Conservation (phyloP, 2,113 vertebrate genomes). For the Tragelaphus strepsiceros region DNA sequence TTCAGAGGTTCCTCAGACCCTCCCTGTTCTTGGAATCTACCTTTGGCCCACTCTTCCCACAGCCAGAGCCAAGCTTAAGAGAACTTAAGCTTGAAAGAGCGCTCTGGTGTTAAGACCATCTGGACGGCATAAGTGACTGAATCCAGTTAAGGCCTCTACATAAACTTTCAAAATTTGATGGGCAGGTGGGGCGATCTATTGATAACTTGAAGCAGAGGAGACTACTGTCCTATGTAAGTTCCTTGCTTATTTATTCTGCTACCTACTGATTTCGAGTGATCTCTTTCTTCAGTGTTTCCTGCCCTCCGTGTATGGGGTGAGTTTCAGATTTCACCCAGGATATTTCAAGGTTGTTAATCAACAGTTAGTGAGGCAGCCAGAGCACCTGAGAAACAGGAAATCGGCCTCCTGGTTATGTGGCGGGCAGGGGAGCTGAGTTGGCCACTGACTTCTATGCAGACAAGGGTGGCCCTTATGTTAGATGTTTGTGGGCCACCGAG, state of each 20-base stretch:
- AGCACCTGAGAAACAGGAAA: background rate
- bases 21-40: background rate
- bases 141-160: background rate
- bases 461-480: background rate
- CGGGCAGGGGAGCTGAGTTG: background rate
- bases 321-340: background rate
- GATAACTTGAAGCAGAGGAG: background rate
- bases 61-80: background rate
- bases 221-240: background rate
- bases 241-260: background rate
- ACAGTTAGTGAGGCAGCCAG: background rate
- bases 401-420: background rate
- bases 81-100: background rate
- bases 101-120: background rate
- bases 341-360: background rate
- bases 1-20: background rate
- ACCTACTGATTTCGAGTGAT: background rate
- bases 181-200: background rate
- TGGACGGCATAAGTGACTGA: background rate
- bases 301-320: accelerated
- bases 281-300: background rate
- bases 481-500: background rate
- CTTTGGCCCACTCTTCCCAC: background rate
- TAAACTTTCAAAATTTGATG: background rate
- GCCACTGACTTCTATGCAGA: background rate